Conservation (phyloP, 2,888 invertebrate species). For the Synanthedon formicaeformis region DNA sequence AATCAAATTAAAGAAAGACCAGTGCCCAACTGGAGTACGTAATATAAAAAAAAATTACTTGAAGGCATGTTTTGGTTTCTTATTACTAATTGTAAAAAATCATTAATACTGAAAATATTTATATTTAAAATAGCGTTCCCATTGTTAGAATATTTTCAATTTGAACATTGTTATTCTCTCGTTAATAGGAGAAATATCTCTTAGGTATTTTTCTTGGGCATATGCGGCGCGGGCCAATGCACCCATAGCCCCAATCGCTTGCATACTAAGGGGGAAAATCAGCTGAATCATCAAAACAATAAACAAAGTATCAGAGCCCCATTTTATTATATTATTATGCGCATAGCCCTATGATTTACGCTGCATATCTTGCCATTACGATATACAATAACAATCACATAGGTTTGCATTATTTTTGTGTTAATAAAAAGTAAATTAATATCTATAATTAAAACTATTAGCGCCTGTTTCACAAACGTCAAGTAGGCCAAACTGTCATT, state of each 20-base stretch:
- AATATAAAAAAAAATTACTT: no score
- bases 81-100: no score
- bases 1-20: no score
- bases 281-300: slow-evolving; percentile 71
- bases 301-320: slow-evolving; percentile 68
- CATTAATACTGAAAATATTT: no score
- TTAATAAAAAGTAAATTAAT: no score
- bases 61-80: no score
- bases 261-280: slow-evolving; percentile 37
- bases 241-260: slow-evolving; percentile 23
- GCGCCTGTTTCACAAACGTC: no score
- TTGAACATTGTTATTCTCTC: neutral
- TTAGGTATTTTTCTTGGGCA: slow-evolving; percentile 32
- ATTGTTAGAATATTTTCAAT: neutral
- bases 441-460: no score
- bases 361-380: slow-evolving; percentile 34
- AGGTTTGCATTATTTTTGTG: no score
- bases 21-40: no score
- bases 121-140: neutral
- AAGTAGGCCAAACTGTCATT: no score
- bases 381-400: no score
- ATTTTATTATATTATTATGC: slow-evolving; percentile 69
- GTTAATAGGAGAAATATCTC: neutral
- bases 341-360: slow-evolving; percentile 65
- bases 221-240: slow-evolving; percentile 40